Conservation (phyloP, 2,113 vertebrate genomes). For the Apteryx mantelli region DNA sequence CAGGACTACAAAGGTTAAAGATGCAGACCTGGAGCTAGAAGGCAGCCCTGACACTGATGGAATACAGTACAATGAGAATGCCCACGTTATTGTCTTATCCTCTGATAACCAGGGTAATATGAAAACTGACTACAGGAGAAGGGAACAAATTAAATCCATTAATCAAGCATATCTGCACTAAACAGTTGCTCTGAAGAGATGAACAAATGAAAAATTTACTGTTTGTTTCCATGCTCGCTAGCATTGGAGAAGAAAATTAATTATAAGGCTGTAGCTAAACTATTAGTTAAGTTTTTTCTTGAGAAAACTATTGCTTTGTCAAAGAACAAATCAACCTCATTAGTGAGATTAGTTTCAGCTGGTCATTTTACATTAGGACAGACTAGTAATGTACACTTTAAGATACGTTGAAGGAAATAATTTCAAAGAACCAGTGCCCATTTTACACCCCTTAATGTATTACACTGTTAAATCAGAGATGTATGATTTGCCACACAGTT, state of each 20-base stretch:
- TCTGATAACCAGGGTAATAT: conserved; percentile 83
- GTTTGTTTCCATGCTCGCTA: conserved; percentile 77
- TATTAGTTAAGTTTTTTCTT: conserved; percentile 79
- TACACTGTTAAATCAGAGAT: conserved; percentile 41
- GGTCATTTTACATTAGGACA: conserved; percentile 73
- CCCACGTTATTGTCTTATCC: conserved; percentile 75
- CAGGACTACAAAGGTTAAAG: conserved; percentile 82
- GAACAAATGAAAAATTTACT: conserved; percentile 84
- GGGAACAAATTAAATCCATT: conserved; percentile 87
- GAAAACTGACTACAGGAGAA: conserved; percentile 84
- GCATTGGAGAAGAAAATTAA: conserved; percentile 77
- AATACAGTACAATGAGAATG: conserved; percentile 67
- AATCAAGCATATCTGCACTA: conserved; percentile 86
- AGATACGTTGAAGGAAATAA: conserved; percentile 62
- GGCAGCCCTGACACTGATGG: conserved; percentile 80
- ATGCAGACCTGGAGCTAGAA: conserved; percentile 78
- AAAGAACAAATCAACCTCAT: conserved; percentile 83
- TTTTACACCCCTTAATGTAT: conserved; percentile 60
- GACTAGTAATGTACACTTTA: conserved; percentile 68
- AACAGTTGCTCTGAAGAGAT: conserved; percentile 80
- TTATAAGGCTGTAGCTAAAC: conserved; percentile 70
- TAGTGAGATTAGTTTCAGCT: conserved; percentile 81
- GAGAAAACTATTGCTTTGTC: conserved; percentile 77
- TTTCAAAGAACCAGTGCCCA: conserved; percentile 29
- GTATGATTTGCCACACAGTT: not conserved